Evolutionary conservation across 2,888 invertebrate genomes (phyloP).

Genomic region (Sminthurides aquaticus): DNA sequence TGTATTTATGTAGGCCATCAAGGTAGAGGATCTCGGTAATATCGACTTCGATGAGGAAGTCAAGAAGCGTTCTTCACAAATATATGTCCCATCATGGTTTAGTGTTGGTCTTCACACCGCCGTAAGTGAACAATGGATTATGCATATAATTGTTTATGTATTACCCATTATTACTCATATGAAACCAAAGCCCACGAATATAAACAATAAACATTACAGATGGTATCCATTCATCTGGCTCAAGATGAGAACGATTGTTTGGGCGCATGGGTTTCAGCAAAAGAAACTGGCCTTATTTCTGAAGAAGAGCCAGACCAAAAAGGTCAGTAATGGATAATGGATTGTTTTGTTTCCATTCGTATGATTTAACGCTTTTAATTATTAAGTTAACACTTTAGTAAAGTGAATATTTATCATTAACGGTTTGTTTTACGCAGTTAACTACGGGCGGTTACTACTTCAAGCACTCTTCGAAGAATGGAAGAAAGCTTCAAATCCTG

Average conservation of each 20-base stretch:
- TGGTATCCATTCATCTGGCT: slow-evolving; percentile 92
- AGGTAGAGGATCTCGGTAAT: slow-evolving; percentile 82
- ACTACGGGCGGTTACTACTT: slow-evolving; percentile 86
- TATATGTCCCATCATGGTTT: slow-evolving; percentile 98
- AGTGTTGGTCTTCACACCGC: slow-evolving; percentile 98
- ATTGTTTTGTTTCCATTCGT: background rate
- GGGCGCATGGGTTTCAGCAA: slow-evolving; percentile 96
- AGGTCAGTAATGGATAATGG: too few species aligned
- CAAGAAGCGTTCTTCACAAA: slow-evolving; percentile 81
- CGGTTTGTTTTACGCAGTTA: slow-evolving; percentile 63
- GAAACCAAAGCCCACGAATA: background rate
- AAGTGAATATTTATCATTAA: too few species aligned
- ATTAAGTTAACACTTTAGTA: slow-evolving; percentile 4
- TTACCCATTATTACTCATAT: background rate
- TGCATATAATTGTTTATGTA: background rate
- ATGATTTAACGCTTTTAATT: slow-evolving; percentile 1
- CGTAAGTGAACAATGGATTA: slow-evolving; percentile 52
- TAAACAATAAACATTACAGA: slow-evolving; percentile 51
- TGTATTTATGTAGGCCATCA: slow-evolving; percentile 54
- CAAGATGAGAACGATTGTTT: slow-evolving; percentile 97
- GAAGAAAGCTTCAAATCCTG: slow-evolving; percentile 54
- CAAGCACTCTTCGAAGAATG: slow-evolving; percentile 94
- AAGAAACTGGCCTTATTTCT: slow-evolving; percentile 78
- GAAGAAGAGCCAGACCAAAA: slow-evolving; percentile 66
- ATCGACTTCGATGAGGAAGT: slow-evolving; percentile 89